These are phyloP conservation scores for Tinamus major DNA, from an alignment of 2,797 vertebrate genomes.

Conservation along the genomic window DNA sequence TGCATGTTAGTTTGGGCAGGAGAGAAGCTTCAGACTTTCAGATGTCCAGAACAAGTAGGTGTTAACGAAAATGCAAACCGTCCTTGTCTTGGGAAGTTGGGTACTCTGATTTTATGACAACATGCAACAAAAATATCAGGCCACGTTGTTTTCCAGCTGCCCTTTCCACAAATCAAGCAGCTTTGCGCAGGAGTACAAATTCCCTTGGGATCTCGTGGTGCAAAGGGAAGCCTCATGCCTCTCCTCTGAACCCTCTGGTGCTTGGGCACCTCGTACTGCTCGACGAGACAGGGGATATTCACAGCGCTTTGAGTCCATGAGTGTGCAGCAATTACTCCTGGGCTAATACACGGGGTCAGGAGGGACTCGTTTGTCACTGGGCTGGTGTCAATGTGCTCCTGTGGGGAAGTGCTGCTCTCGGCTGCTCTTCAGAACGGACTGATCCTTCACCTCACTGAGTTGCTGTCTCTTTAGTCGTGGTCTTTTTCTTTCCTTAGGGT, in stretches of 20 bases:
- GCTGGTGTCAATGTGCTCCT: background rate
- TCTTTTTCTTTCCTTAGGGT: background rate
- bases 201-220: background rate
- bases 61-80: slow-evolving; percentile 26
- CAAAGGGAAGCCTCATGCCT: background rate
- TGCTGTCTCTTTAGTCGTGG: background rate
- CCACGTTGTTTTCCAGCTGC: background rate
- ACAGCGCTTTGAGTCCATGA: background rate
- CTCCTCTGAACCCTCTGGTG: background rate
- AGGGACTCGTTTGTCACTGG: background rate
- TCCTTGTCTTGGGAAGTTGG: background rate
- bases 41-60: slow-evolving; percentile 19
- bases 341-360: background rate
- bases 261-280: background rate
- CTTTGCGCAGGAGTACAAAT: background rate
- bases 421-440: background rate
- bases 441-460: background rate
- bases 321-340: too few relatives aligned
- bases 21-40: background rate
- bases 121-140: background rate
- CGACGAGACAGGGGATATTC: background rate
- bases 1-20: background rate
- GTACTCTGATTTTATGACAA: background rate
- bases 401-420: background rate
- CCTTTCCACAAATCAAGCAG: background rate